Base-by-base conservation (phyloP, 2,113 vertebrate species). In the Pionites leucogaster region DNA sequence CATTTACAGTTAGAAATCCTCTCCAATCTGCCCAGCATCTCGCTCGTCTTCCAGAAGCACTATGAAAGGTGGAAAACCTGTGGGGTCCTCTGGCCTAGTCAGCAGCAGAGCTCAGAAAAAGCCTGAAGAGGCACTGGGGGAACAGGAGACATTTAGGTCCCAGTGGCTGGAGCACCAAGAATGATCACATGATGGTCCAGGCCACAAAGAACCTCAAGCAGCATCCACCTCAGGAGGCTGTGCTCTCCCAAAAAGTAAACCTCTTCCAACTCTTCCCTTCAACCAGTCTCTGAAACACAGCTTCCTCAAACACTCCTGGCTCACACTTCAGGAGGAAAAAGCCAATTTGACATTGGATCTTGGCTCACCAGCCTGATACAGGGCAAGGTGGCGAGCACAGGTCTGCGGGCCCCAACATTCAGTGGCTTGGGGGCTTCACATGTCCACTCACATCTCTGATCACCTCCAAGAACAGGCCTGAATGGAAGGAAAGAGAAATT, bases 171-270 rank as follows among this genome's bases (percentile, higher is more conserved):
- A 70, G 24, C 70, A 47, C 0, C 0, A 29, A 13, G 50, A 55
- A 19, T 6, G 31, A 6, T 18, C 9, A 6, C 20, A 31, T 0
- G 0, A 52, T 2, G 8, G 42, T 4, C 14, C 7, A 0, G 37
- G 47, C 19, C 49, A 28, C 3, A 0, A 1, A 47, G 70, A 65
- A 13, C 19, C 29, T n/a, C 1, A 0, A 41, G 70, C n/a, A 17
- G 4, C 1, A 0, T 23, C 19, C 18, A 15, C 33, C 63, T 41
- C 5, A 0, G 25, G 17, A 9, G 10, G 28, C 18, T 33, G 18
- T 7, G 20, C 53, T 23, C 20, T 10, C 55, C 46, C 39, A 8
- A 29, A 59, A 50, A 9, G 3, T 11, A 12, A 39, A 37, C 16
- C 3, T 19, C 4, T 41, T 28, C 37, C 17, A 24, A 50, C 4